Evolutionary conservation across 2,888 invertebrate species (phyloP), one percentile per base, ranked within the genome.

Genomic region (Phlogophora meticulosa): DNA sequence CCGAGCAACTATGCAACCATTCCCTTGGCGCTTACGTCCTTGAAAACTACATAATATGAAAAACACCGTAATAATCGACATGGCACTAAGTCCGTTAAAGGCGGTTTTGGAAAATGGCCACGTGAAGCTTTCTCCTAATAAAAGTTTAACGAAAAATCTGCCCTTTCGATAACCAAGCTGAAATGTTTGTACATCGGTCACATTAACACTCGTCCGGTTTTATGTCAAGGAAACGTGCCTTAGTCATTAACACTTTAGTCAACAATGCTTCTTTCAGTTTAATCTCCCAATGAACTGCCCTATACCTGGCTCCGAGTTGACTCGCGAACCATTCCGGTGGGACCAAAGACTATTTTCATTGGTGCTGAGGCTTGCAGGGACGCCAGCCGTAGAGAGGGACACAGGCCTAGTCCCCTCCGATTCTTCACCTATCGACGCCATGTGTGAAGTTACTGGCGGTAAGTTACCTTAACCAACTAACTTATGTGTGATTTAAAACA

Each of bases 381-480:
- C 98, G 49, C 99, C 98, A 4, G 97, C 98, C 2, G 97, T 97
- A 53, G 98, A 98, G 86, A 96, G 98, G 78, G 98, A 98, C 87
- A 97, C 97, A 5, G 98, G 98, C 7, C 96, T 98, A 64, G 99
- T 99, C 40, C 98, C 99, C 11, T 98, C 98, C 63, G 99, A 99
- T 89, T 97, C 98, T 59, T 99, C 99, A 42, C 98, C 99, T 0
- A 98, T 99, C 80, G 99, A 99, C 92, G 98, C 98, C 9, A 99
- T 99, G 99, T 99, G 99, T 94, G 99, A 99, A 96, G 99, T 99
- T 22, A 99, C 99, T 15, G 99, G 99, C 87, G 99, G 98, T 97
- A 92, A 92, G 91, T 71, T 17, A 51, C 42, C 20, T 22, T 17
- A 46, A 52, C 1, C 11, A 36, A 48, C 7, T 40, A 7, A 17